Percentiles rank a stretch among this genome's conserved stretches.
These are phyloP conservation scores for Heliconius cydno DNA, from an alignment of 2,888 invertebrate genomes.

Conservation along the genomic window DNA sequence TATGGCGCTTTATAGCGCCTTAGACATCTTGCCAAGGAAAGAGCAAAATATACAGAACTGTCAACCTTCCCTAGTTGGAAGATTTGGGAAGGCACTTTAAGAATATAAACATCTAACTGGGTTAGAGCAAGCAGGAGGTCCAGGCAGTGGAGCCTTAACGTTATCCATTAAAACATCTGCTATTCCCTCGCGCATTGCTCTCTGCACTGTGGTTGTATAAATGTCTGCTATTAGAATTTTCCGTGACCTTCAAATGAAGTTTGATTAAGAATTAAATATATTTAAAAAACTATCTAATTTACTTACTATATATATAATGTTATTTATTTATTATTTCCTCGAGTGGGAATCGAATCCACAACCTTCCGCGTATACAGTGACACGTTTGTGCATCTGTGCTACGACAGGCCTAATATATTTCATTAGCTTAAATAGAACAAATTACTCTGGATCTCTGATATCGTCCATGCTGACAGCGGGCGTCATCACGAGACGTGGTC, in stretches of 20 bases:
- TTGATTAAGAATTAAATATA: too few species aligned
- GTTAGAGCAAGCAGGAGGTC: constrained; percentile 49
- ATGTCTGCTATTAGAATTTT: constrained; percentile 54
- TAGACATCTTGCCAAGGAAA: too few species aligned
- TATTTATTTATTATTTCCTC: too few species aligned
- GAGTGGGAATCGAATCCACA: too few species aligned
- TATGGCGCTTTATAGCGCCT: too few species aligned
- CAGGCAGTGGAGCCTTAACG: constrained; percentile 51
- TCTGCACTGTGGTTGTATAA: constrained; percentile 55
- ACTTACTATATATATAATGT: too few species aligned
- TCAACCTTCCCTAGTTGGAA: too few species aligned
- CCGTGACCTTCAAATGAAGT: constrained; percentile 44
- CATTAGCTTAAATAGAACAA: background rate
- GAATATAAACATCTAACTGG: constrained; percentile 49
- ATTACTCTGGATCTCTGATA: constrained; percentile 48
- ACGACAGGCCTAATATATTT: background rate
- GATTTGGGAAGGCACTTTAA: background rate
- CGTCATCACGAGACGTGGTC: constrained; percentile 55
- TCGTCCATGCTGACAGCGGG: constrained; percentile 60
- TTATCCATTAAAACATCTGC: constrained; percentile 40
- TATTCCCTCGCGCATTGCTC: constrained; percentile 43
- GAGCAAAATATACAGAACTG: too few species aligned
- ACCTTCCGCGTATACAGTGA: too few species aligned
- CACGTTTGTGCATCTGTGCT: too few species aligned
- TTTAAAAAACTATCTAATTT: too few species aligned